Percentiles rank a stretch among this genome's conserved stretches.
Conservation (phyloP, 2,797 vertebrate species). For the Enteromius radiatus region DNA sequence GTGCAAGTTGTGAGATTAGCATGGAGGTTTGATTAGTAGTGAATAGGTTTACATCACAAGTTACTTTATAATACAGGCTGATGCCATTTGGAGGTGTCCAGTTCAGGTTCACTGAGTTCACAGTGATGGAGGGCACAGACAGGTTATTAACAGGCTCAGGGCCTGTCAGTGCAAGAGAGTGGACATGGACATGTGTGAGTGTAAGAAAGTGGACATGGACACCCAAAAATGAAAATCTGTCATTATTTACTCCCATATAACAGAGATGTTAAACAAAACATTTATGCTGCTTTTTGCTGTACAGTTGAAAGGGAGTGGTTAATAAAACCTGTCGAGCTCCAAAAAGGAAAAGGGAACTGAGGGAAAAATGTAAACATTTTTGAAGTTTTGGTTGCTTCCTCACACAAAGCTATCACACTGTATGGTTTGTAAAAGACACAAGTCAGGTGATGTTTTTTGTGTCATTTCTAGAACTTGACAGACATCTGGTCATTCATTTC, state of each 20-base stretch:
- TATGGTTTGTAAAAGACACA: background rate
- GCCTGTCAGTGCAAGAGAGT: slow-evolving; percentile 36
- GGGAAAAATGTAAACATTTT: background rate
- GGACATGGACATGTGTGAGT: background rate
- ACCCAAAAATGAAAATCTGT: slow-evolving; percentile 4
- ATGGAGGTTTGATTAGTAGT: slow-evolving; percentile 21
- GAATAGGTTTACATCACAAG: background rate
- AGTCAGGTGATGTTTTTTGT: background rate
- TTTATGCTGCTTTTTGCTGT: background rate
- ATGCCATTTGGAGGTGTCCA: slow-evolving; percentile 35
- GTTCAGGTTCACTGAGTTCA: slow-evolving; percentile 24
- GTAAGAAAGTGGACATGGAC: background rate
- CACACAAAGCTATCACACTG: background rate
- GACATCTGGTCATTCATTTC: background rate
- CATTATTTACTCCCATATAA: background rate
- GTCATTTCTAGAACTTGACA: background rate
- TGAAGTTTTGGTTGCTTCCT: background rate
- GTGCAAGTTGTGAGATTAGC: slow-evolving; percentile 28
- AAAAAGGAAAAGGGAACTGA: background rate
- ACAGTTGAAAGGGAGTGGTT: background rate
- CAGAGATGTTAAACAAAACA: background rate
- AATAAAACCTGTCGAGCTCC: background rate
- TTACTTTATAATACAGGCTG: slow-evolving; percentile 39
- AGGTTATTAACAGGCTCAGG: slow-evolving; percentile 24
- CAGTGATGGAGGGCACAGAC: slow-evolving; percentile 19